A percentile compares a stretch with the other conserved stretches of the same genome.
phyloP scores from a whole-genome alignment of 2,113 vertebrate genomes.

The Mixornis gularis region DNA sequence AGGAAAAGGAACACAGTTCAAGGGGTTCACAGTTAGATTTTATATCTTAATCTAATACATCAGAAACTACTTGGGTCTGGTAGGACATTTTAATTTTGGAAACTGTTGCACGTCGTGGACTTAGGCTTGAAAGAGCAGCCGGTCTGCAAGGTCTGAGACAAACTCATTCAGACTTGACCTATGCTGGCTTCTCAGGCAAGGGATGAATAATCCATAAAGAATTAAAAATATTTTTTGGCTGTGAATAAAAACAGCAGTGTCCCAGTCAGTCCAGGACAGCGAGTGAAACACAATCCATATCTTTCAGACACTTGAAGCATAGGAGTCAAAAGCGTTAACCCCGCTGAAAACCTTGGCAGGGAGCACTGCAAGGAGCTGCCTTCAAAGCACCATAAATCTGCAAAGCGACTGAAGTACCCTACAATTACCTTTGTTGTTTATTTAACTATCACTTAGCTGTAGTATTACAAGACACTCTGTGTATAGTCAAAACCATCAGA shows the following conservation, averaged over 20 bases:
- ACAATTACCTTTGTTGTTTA: neutral
- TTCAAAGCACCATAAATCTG: constrained; percentile 2
- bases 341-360: constrained; percentile 26
- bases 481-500: neutral
- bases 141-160: constrained; percentile 8
- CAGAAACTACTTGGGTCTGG: neutral
- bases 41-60: neutral
- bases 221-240: constrained; percentile 56
- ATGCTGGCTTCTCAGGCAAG: constrained; percentile 48
- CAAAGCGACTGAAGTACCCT: neutral
- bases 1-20: neutral
- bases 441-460: constrained; percentile 23
- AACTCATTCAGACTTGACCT: constrained; percentile 47
- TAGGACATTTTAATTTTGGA: neutral
- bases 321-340: constrained; percentile 37
- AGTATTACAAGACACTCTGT: neutral
- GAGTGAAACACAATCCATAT: constrained; percentile 2
- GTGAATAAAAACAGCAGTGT: constrained; percentile 40
- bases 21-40: neutral
- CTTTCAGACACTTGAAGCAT: neutral
- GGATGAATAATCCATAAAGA: constrained; percentile 62
- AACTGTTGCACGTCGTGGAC: neutral
- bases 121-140: neutral
- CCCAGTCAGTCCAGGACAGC: neutral
- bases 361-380: neutral